Evolutionary conservation across 2,113 vertebrate species (phyloP).

Genomic region (Etheostoma spectabile): DNA sequence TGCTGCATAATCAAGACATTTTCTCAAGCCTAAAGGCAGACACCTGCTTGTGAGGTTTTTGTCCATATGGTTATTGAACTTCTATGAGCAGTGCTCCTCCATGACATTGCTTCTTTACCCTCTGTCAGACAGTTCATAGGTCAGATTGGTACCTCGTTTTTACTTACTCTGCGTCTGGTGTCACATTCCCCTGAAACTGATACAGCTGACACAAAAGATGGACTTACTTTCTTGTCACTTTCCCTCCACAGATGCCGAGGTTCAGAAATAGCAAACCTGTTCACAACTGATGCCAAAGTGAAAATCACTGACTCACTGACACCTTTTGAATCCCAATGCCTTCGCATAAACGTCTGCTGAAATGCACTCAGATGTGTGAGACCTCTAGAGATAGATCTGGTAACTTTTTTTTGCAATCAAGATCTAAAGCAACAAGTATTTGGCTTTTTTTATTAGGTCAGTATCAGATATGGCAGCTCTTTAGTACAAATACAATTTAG

Average conservation of each 20-base stretch:
- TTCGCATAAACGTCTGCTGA: neutral
- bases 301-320: conserved; percentile 21
- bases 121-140: conserved; percentile 55
- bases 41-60: conserved; percentile 51
- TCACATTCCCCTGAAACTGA: conserved; percentile 68
- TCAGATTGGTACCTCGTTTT: conserved; percentile 47
- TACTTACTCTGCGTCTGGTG: conserved; percentile 47
- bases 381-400: neutral
- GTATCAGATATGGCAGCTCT: neutral
- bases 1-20: conserved; percentile 20
- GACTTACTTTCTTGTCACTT: conserved; percentile 52
- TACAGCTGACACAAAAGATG: conserved; percentile 62
- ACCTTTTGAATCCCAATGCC: neutral
- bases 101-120: conserved; percentile 17
- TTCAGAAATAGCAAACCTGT: conserved; percentile 47
- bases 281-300: conserved; percentile 45
- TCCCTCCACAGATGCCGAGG: conserved; percentile 56
- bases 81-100: conserved; percentile 20
- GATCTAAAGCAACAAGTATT: conserved; percentile 6
- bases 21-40: conserved; percentile 37
- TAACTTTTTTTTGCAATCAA: neutral
- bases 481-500: neutral
- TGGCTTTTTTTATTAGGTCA: neutral
- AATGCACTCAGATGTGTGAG: neutral
- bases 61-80: conserved; percentile 1